Evolutionary conservation across 1,140 invertebrate genomes (phyloP).

Genomic region (Rhysida immarginata): DNA sequence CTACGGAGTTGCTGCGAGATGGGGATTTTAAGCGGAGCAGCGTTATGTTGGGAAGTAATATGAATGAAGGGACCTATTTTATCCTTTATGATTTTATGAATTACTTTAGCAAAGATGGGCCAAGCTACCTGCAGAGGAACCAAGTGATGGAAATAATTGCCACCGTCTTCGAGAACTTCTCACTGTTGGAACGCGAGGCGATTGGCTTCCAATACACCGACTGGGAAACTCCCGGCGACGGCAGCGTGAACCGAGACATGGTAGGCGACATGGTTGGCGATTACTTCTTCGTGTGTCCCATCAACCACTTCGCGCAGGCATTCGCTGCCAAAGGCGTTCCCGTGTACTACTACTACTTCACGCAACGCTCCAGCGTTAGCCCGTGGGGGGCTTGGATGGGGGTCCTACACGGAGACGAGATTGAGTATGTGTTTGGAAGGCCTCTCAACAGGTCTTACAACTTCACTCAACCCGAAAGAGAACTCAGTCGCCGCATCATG

Average conservation of each 20-base stretch:
- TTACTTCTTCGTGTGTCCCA: conserved; percentile 85
- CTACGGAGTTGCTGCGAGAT: conserved; percentile 59
- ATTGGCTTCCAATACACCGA: conserved; percentile 88
- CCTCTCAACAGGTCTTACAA: conserved; percentile 60
- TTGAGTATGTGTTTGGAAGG: conserved; percentile 89
- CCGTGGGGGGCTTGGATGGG: conserved; percentile 96
- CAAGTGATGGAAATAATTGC: conserved; percentile 73
- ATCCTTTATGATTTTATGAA: conserved; percentile 80
- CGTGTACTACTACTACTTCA: conserved; percentile 70
- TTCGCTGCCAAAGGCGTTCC: conserved; percentile 62
- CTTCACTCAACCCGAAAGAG: conserved; percentile 64
- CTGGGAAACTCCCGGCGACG: conserved; percentile 69
- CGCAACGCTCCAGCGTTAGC: conserved; percentile 70
- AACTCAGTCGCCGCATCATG: conserved; percentile 71
- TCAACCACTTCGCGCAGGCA: conserved; percentile 71
- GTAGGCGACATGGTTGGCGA: conserved; percentile 78
- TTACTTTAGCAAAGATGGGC: conserved; percentile 70
- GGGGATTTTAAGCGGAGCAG: conserved; percentile 67
- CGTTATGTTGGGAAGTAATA: conserved; percentile 70
- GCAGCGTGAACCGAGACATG: conserved; percentile 62
- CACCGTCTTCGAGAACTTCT: conserved; percentile 72
- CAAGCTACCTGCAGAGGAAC: conserved; percentile 57
- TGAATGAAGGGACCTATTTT: conserved; percentile 81
- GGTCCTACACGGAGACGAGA: conserved; percentile 90
- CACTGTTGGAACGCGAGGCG: conserved; percentile 63